A percentile compares a stretch with the other conserved stretches of the same genome.
phyloP scores from a whole-genome alignment of 2,797 vertebrate species.

The Falco cherrug region DNA sequence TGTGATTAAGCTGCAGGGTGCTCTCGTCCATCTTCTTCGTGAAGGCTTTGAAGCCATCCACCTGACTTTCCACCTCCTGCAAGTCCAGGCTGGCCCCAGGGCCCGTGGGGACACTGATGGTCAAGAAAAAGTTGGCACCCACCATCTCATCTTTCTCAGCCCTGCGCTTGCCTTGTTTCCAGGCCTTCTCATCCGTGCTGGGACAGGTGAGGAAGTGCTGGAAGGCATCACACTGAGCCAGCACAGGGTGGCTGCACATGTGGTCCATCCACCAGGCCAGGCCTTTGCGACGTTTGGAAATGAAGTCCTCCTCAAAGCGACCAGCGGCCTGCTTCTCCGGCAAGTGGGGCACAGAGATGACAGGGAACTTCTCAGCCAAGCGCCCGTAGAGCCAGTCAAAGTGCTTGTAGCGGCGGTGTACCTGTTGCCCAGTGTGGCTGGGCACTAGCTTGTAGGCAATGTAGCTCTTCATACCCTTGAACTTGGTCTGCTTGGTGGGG shows the following conservation, averaged over 20 bases:
- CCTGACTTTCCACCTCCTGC: constrained; percentile 94
- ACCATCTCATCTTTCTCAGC: constrained; percentile 98
- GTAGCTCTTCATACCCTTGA: constrained; percentile 99
- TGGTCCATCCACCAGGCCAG: constrained; percentile 99
- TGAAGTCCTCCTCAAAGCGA: constrained; percentile 98
- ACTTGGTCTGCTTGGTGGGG: constrained; percentile 98
- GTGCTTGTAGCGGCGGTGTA: constrained; percentile 96
- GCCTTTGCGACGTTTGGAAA: constrained; percentile 94
- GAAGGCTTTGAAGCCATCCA: constrained; percentile 94
- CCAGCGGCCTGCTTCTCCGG: constrained; percentile 98
- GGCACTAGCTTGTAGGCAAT: constrained; percentile 96
- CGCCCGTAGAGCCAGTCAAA: constrained; percentile 96
- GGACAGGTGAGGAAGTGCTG: constrained; percentile 95
- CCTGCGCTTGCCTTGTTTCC: constrained; percentile 97
- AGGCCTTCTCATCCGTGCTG: constrained; percentile 91
- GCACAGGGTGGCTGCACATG: constrained; percentile 96
- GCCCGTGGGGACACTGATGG: constrained; percentile 87
- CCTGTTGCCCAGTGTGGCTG: constrained; percentile 89
- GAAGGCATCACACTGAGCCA: constrained; percentile 93
- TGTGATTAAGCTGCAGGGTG: constrained; percentile 90
- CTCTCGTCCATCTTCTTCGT: constrained; percentile 97
- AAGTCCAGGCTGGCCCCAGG: constrained; percentile 83
- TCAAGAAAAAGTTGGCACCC: constrained; percentile 96
- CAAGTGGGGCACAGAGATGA: constrained; percentile 96
- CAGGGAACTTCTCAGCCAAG: constrained; percentile 94